Evolutionary conservation across 2,113 vertebrate genomes (phyloP).

Genomic region (Platysteira castanea): DNA sequence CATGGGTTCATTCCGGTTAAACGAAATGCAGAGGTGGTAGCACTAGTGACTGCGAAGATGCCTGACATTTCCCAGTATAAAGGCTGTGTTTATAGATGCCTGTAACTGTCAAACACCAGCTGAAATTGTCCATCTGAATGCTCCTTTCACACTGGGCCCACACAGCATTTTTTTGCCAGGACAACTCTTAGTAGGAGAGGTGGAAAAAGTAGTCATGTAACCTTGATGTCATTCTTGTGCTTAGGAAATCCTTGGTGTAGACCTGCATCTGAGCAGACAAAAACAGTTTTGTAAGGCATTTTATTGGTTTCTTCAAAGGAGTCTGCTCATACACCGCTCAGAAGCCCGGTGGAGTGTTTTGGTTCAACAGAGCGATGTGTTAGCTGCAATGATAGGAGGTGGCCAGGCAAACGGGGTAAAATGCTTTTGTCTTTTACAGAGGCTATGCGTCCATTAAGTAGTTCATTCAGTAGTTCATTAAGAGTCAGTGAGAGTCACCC

Average conservation of each 20-base stretch:
- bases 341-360: fast-evolving
- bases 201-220: not conserved
- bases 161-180: not conserved
- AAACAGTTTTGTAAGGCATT: not conserved
- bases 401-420: not conserved
- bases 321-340: not conserved
- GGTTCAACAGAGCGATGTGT: fast-evolving
- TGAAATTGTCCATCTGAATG: not conserved
- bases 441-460: not conserved
- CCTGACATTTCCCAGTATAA: not conserved
- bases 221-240: not conserved
- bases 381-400: not conserved
- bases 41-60: not conserved
- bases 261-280: not conserved
- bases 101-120: not conserved
- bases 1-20: not conserved
- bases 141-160: not conserved
- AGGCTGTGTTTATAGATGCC: not conserved
- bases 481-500: not conserved
- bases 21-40: not conserved
- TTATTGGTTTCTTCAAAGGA: fast-evolving
- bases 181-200: not conserved
- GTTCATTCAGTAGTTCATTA: not conserved
- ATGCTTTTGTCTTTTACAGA: not conserved
- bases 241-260: not conserved